These are phyloP conservation scores for Drosophila mayri DNA, from an alignment of 1,140 invertebrate genomes.

Conservation along the genomic window DNA sequence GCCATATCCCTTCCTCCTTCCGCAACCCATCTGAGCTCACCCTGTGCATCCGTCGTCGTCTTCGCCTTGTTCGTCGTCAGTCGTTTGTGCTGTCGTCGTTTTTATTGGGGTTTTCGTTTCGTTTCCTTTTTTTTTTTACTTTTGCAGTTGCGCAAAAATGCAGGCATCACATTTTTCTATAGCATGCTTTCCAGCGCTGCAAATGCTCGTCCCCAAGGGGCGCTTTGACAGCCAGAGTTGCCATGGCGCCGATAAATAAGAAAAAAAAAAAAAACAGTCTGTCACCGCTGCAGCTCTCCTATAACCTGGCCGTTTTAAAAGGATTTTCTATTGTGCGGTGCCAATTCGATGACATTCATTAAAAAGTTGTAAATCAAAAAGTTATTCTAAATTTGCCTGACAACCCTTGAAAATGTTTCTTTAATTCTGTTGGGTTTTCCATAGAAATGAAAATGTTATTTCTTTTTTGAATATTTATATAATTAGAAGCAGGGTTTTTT, in stretches of 20 bases:
- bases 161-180: conserved; percentile 59
- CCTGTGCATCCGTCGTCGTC: conserved; percentile 35
- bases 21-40: background rate
- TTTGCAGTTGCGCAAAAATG: conserved; percentile 64
- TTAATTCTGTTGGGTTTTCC: background rate
- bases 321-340: background rate
- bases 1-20: conserved; percentile 1
- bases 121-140: conserved; percentile 11
- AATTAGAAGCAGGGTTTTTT: background rate
- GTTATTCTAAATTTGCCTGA: too few species aligned
- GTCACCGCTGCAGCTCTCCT: conserved; percentile 8
- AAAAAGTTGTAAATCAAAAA: background rate
- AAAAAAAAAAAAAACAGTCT: conserved; percentile 5
- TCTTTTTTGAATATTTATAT: background rate
- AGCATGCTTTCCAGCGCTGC: conserved; percentile 57
- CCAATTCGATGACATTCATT: conserved; percentile 7
- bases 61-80: conserved; percentile 46
- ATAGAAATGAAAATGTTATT: background rate
- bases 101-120: conserved; percentile 18
- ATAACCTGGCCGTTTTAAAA: conserved; percentile 12
- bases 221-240: conserved; percentile 58
- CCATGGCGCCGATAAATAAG: conserved; percentile 42
- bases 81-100: conserved; percentile 22
- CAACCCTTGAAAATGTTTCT: too few species aligned
- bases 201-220: conserved; percentile 37